Base-by-base conservation (phyloP, 2,113 vertebrate species). In the Ailurus styani region DNA sequence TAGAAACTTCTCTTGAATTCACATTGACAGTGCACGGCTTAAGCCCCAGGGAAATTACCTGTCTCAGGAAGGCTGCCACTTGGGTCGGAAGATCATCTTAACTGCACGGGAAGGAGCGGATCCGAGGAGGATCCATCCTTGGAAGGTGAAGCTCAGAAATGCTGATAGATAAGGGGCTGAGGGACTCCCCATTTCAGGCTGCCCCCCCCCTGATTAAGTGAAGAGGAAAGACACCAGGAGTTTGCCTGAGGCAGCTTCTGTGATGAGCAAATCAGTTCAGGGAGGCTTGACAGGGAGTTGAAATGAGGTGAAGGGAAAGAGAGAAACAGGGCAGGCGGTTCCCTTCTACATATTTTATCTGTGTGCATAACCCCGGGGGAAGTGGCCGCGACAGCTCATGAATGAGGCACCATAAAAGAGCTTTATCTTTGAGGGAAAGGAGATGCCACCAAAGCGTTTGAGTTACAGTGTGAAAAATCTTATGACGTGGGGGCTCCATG, bases 401-500 rank as follows among this genome's bases (percentile, higher is more conserved):
- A 57, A 54, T 1, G 52, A 93, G 72, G 34, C 47, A 0, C 14
- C 10, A 37, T 17, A 4, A 13, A 81, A 82, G 88, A 70, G 57
- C 60, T 68, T 86, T 55, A 6, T n/a, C 85, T 93, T 54, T 52
- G 45, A 72, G 37, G 55, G 8, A 29, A 40, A 15, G 18, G 47
- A 55, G 73, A 5, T 11, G 17, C 23, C 29, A 10, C 29, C 92
- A 31, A 77, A 17, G 40, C 21, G 0, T 7, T 14, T 45, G 78
- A n/a, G 12, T 52, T 86, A 27, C 70, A 42, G 73, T n/a, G 50
- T 82, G 23, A 72, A 77, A 81, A n/a, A 40, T 52, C 47, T 25
- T 7, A 18, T 0, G 2, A 37, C 0, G 0, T 14, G 13, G 37
- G 9, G 52, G 42, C 75, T 57, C 2, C 9, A 20, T 40, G 52